Conservation (phyloP, 2,797 vertebrate species). For the Mormyrops boulengeri region DNA sequence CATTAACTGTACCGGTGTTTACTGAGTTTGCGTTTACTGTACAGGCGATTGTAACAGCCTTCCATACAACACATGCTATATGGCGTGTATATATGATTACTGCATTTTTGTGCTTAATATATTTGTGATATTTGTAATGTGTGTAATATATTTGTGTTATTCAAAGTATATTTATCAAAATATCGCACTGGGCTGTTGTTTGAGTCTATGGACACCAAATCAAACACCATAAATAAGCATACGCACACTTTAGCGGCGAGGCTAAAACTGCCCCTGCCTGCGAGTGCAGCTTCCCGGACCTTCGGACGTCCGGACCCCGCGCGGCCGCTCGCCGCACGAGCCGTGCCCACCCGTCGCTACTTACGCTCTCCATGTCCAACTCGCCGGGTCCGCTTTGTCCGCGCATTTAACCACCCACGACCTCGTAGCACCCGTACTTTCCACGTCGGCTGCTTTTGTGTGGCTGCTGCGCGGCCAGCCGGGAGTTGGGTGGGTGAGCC, state of each 20-base stretch:
- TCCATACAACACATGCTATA: not conserved
- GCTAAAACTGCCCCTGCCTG: not conserved
- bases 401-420: constrained; percentile 5
- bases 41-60: not conserved
- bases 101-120: not conserved
- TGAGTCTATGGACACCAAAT: not conserved
- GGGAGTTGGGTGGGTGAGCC: not conserved
- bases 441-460: not conserved
- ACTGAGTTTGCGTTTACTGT: not conserved
- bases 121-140: not conserved
- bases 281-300: not conserved
- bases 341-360: not conserved
- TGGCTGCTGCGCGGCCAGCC: not conserved
- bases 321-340: not conserved
- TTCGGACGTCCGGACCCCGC: not conserved
- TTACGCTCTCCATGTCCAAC: constrained; percentile 26
- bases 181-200: not conserved
- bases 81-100: not conserved
- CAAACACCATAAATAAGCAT: not conserved
- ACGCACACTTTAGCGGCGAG: not conserved
- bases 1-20: not conserved
- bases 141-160: not conserved
- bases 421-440: not conserved
- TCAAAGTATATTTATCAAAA: not conserved
- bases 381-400: not conserved